Percentiles rank a stretch among this genome's conserved stretches.
phyloP scores from a whole-genome alignment of 2,888 invertebrate species.

The Nephrocerus scutellatus region DNA sequence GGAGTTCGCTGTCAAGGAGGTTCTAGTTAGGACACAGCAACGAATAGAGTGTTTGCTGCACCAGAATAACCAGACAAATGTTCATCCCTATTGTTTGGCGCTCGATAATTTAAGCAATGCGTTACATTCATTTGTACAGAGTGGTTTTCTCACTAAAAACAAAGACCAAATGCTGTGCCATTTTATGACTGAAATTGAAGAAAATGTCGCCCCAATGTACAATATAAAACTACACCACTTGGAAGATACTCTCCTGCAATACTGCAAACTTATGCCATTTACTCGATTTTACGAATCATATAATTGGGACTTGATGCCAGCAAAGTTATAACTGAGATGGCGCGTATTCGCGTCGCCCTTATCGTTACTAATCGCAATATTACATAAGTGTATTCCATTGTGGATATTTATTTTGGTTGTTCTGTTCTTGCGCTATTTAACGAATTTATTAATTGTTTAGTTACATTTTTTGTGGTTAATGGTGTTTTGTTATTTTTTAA shows the following conservation, averaged over 20 bases:
- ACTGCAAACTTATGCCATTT: constrained; percentile 44
- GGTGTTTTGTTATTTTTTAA: no score
- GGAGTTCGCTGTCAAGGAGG: constrained; percentile 49
- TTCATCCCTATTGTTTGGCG: constrained; percentile 68
- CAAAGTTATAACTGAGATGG: constrained; percentile 46
- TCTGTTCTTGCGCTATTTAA: no score
- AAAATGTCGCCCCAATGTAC: constrained; percentile 4
- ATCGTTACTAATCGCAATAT: no score
- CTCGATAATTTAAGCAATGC: constrained; percentile 59
- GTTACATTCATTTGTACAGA: constrained; percentile 50
- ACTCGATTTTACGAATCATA: constrained; percentile 36
- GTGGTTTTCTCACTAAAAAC: constrained; percentile 33
- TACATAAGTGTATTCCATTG: no score
- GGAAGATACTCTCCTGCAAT: constrained; percentile 33
- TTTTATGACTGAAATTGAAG: constrained; percentile 1
- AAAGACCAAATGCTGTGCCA: constrained; percentile 26
- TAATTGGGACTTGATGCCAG: constrained; percentile 30
- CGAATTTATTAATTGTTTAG: no score
- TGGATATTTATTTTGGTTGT: no score
- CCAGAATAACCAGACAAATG: constrained; percentile 30
- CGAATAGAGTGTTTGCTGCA: constrained; percentile 52
- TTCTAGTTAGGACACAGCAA: constrained; percentile 55
- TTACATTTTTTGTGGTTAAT: no score
- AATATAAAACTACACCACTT: constrained; percentile 29
- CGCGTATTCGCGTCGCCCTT: no score